Base-by-base conservation (phyloP, 2,888 invertebrate genomes). In the Conus canariensis region DNA sequence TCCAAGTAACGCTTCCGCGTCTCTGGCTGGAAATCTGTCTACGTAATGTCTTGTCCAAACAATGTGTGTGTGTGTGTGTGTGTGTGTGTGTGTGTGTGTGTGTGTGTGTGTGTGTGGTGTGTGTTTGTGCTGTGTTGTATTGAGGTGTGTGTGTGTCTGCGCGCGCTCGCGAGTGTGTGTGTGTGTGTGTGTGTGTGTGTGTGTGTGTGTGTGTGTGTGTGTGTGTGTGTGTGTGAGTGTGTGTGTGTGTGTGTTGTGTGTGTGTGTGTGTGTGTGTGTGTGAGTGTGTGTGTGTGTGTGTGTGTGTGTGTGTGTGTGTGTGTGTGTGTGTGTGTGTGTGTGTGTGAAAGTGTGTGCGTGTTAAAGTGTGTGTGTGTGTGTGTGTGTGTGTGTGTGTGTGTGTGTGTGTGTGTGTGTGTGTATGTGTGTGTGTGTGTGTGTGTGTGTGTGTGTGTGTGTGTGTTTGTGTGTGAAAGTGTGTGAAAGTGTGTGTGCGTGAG, bases 221-320 rank as follows among this genome's bases (percentile, higher is more conserved):
- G 30, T 30, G 30, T 30, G 30, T 30, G n/a, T n/a, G n/a, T n/a
- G n/a, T n/a, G n/a, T n/a, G n/a, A n/a, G n/a, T n/a, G n/a, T n/a
- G 22, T 70, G 67, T 77, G 30, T 82, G 56, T 82, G 82, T 82
- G 56, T 56, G 82, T 82, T 45, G 82, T 82, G 80, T 45, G 80
- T 80, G 80, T 58, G 82, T 82, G 82, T 58, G 82, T 82, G 56
- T 58, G 82, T 82, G 82, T 22, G 56, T 82, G 82, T 22, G 82
- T 82, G 82, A 1, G 58, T 82, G 56, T 6, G 82, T 56, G 82
- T 6, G 56, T 22, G 58, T 0, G 82, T 56, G 82, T 1, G 82
- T 22, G 56, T 58, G 82, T 22, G 82, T 58, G 45, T 45, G 82
- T 22, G 56, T 56, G 56, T 45, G 25, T 80, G 80, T n/a, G 30